These are phyloP conservation scores for Labeo catla DNA, from an alignment of 2,113 vertebrate genomes.

Conservation along the genomic window DNA sequence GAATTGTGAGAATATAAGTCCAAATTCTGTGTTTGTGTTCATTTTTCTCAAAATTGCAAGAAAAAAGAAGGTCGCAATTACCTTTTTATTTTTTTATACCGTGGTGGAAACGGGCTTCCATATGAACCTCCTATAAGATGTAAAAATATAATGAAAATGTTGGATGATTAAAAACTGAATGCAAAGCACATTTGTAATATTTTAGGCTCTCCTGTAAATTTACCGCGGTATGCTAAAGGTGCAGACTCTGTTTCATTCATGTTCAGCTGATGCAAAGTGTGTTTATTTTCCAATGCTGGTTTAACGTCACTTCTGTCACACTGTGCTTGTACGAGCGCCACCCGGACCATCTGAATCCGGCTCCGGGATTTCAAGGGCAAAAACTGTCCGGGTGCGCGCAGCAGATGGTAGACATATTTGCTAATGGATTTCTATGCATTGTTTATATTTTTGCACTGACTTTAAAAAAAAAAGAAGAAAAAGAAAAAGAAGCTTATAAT, in stretches of 20 bases:
- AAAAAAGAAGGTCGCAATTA: background rate
- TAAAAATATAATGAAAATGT: background rate
- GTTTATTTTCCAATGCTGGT: background rate
- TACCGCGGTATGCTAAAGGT: background rate
- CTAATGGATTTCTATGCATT: conserved; percentile 79
- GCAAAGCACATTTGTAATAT: conserved; percentile 49
- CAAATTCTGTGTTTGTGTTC: no score
- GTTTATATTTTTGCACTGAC: conserved; percentile 81
- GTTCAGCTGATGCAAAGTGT: conserved; percentile 11
- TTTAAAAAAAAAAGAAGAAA: conserved; percentile 42
- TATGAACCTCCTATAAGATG: background rate
- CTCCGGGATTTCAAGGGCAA: conserved; percentile 37
- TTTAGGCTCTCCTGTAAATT: conserved; percentile 28
- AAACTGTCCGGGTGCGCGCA: background rate
- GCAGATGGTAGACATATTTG: conserved; percentile 62
- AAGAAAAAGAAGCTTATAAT: conserved; percentile 55
- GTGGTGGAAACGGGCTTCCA: background rate
- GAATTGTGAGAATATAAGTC: no score
- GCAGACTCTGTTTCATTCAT: background rate
- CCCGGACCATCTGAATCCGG: conserved; percentile 12
- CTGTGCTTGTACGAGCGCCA: conserved; percentile 6
- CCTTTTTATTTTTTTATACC: background rate
- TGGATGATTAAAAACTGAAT: conserved; percentile 8
- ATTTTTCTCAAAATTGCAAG: background rate
- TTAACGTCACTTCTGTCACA: conserved; percentile 18